Evolutionary conservation across 2,888 invertebrate species (phyloP).

Genomic region (Caenorhabditis panamensis): DNA sequence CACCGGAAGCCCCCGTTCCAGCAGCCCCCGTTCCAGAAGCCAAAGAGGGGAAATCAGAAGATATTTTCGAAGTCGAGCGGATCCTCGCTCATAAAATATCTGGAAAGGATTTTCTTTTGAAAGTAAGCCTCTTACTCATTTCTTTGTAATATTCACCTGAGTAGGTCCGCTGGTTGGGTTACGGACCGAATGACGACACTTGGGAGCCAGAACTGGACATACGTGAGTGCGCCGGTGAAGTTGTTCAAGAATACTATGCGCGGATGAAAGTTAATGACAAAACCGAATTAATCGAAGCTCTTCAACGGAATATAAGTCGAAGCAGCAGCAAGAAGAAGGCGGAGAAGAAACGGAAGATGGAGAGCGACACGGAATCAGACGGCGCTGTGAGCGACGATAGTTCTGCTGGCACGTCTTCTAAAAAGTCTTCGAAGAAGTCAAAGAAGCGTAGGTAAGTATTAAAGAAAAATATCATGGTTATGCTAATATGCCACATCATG

Average conservation of each 20-base stretch:
- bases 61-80: slow-evolving; percentile 60
- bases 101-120: slow-evolving; percentile 11
- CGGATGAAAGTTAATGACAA: slow-evolving; percentile 22
- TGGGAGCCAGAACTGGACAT: slow-evolving; percentile 73
- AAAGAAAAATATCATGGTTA: not conserved
- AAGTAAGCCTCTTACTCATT: slow-evolving; percentile 10
- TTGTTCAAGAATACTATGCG: slow-evolving; percentile 33
- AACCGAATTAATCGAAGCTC: slow-evolving; percentile 13
- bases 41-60: slow-evolving; percentile 62
- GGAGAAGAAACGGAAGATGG: slow-evolving; percentile 2
- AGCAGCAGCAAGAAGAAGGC: not conserved
- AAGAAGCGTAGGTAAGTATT: slow-evolving; percentile 21
- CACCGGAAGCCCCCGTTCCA: slow-evolving; percentile 8
- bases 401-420: not conserved
- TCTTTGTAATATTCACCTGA: slow-evolving; percentile 13
- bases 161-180: slow-evolving; percentile 72
- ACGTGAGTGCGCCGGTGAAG: slow-evolving; percentile 39
- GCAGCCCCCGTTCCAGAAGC: slow-evolving; percentile 30
- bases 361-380: not conserved
- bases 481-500: not conserved
- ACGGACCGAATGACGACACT: slow-evolving; percentile 65
- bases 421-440: slow-evolving; percentile 3
- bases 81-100: slow-evolving; percentile 45
- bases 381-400: slow-evolving; percentile 3
- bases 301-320: slow-evolving; percentile 10